Conservation (phyloP, 2,113 vertebrate genomes). For the Ginglymostoma cirratum region DNA sequence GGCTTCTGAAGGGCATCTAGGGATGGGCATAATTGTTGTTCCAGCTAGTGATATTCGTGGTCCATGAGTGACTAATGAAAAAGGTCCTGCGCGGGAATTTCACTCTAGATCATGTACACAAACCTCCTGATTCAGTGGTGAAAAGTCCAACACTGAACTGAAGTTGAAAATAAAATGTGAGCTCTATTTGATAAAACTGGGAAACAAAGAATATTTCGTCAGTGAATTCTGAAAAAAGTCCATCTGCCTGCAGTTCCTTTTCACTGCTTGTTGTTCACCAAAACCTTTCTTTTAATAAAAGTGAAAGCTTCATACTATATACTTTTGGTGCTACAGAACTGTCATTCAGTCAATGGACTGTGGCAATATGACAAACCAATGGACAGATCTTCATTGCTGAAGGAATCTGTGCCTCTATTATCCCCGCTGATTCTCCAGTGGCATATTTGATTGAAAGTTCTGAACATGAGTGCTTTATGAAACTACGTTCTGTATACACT, state of each 20-base stretch:
- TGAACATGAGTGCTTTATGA: not conserved
- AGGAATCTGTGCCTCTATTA: not conserved
- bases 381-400: not conserved
- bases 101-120: not conserved
- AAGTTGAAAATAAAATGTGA: not conserved
- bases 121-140: not conserved
- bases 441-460: not conserved
- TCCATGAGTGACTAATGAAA: not conserved
- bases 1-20: too few species aligned
- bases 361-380: not conserved
- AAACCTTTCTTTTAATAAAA: not conserved
- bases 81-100: not conserved
- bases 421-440: not conserved
- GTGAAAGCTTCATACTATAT: not conserved
- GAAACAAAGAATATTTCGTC: not conserved
- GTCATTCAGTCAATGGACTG: not conserved
- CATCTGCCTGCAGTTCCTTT: not conserved
- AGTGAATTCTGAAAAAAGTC: not conserved
- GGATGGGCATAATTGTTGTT: too few species aligned
- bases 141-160: not conserved
- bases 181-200: not conserved
- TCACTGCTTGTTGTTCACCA: not conserved
- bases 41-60: too few species aligned
- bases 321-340: not conserved
- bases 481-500: not conserved